A percentile compares a stretch with the other conserved stretches of the same genome.
Conservation (phyloP, 2,797 vertebrate species). For the Falco rusticolus region DNA sequence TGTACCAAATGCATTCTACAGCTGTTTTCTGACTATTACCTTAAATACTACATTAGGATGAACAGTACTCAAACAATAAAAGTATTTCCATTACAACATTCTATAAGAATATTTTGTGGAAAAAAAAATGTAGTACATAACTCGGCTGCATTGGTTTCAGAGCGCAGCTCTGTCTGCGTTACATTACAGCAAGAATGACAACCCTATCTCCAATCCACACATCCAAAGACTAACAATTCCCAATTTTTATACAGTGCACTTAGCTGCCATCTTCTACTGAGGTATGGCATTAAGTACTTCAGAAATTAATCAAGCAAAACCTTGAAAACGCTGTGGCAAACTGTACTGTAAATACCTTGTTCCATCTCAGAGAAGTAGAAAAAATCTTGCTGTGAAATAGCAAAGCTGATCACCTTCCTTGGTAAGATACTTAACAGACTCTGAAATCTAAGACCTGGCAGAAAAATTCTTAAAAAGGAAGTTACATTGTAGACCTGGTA, state of each 20-base stretch:
- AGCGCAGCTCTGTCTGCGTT: neutral
- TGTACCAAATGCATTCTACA: neutral
- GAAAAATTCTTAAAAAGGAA: neutral
- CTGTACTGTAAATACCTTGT: neutral
- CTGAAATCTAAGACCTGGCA: neutral
- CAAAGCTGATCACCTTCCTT: neutral
- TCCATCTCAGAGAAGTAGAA: neutral
- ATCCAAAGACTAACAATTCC: neutral
- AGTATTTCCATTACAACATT: neutral
- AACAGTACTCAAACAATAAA: neutral
- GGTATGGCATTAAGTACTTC: accelerated
- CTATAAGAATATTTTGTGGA: neutral
- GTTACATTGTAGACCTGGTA: neutral
- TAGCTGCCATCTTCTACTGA: neutral
- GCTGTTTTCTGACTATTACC: neutral
- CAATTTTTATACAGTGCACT: neutral
- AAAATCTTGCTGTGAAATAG: neutral
- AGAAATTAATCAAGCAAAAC: neutral
- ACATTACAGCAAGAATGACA: neutral
- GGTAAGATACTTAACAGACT: neutral
- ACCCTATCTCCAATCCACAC: neutral
- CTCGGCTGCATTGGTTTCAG: neutral
- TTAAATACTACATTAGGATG: neutral
- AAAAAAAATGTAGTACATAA: neutral
- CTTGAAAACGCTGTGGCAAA: neutral